Conservation (phyloP, 2,113 vertebrate species). For the Sterrhoptilus dennistouni region DNA sequence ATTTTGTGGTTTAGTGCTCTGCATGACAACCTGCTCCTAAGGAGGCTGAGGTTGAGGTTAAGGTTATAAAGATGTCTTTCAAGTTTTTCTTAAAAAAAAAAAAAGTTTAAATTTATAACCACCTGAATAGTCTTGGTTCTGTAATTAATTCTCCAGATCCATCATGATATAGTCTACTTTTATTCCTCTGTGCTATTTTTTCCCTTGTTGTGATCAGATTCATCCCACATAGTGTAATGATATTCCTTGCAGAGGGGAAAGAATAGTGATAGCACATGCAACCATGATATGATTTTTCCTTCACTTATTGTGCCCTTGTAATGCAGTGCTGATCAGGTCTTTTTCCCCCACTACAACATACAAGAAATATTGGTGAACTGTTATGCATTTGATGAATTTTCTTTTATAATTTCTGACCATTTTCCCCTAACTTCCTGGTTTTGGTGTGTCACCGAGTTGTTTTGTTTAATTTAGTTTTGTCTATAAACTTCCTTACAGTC, state of each 20-base stretch:
- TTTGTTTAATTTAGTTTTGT: neutral
- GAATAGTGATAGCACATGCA: neutral
- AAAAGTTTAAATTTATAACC: neutral
- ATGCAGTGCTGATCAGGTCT: neutral
- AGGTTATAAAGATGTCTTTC: neutral
- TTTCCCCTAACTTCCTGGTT: neutral
- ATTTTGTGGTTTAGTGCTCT: neutral
- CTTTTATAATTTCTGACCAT: neutral
- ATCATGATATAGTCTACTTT: slow-evolving; percentile 14
- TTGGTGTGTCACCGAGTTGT: neutral
- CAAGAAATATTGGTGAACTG: neutral
- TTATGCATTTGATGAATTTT: neutral
- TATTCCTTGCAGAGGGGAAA: slow-evolving; percentile 2
- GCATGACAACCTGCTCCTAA: neutral
- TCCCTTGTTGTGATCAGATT: neutral
- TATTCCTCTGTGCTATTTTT: slow-evolving; percentile 21
- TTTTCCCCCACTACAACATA: neutral
- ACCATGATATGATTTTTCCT: neutral
- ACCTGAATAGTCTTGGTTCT: neutral
- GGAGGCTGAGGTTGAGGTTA: neutral
- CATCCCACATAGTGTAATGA: slow-evolving; percentile 41
- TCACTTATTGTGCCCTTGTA: neutral
- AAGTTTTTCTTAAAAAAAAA: neutral
- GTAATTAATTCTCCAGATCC: neutral
- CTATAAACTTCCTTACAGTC: neutral